Conservation (phyloP, 2,888 invertebrate species). For the Dendrolimus houi region DNA sequence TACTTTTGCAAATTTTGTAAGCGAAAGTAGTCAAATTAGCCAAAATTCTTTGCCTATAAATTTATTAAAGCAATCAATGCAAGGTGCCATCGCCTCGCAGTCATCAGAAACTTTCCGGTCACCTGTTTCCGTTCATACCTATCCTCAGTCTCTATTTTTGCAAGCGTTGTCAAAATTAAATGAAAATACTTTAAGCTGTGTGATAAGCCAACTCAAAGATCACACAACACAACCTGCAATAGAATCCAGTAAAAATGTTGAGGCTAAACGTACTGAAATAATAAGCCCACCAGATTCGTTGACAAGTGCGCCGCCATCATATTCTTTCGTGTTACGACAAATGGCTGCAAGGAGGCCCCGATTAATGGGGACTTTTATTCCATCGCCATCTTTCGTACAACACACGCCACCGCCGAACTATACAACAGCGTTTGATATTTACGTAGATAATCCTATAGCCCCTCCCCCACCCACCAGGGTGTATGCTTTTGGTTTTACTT, state of each 20-base stretch:
- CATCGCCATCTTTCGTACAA: conserved; percentile 59
- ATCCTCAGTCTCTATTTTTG: conserved; percentile 45
- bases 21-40: neutral
- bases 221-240: conserved; percentile 7
- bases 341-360: conserved; percentile 50
- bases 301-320: conserved; percentile 60
- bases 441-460: conserved; percentile 45
- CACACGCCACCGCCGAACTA: conserved; percentile 64
- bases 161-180: conserved; percentile 50
- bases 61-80: conserved; percentile 2
- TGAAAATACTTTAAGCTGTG: conserved; percentile 30
- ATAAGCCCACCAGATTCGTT: conserved; percentile 54
- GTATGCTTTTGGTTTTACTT: conserved; percentile 48
- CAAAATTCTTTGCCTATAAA: neutral
- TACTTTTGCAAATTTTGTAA: neutral
- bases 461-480: conserved; percentile 37
- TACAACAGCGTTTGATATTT: conserved; percentile 60
- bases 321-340: conserved; percentile 62
- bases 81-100: conserved; percentile 17
- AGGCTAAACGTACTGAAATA: conserved; percentile 27
- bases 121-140: conserved; percentile 10
- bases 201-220: conserved; percentile 20
- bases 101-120: neutral
- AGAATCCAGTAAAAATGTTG: conserved; percentile 7
- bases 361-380: conserved; percentile 60